These are phyloP conservation scores for Syrphus vitripennis DNA, from an alignment of 2,888 invertebrate genomes.

Conservation along the genomic window DNA sequence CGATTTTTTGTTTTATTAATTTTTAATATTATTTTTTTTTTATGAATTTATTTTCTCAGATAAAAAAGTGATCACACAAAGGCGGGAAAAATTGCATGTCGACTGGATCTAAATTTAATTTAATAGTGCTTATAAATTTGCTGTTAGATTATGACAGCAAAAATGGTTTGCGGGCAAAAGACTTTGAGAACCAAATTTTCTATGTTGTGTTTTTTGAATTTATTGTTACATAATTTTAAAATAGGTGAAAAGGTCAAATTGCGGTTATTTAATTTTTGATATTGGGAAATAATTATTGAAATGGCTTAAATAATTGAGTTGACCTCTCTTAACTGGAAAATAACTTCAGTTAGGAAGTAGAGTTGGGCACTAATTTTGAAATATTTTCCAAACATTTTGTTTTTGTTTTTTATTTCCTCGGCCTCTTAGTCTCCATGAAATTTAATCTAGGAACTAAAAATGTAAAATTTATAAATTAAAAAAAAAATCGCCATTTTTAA, in stretches of 20 bases:
- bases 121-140: neutral
- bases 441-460: too few relatives aligned
- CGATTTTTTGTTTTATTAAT: neutral
- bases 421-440: too few relatives aligned
- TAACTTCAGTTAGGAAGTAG: too few relatives aligned
- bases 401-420: too few relatives aligned
- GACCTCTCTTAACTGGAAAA: too few relatives aligned
- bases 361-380: too few relatives aligned
- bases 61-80: conserved; percentile 38
- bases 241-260: neutral
- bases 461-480: too few relatives aligned
- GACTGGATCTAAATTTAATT: neutral
- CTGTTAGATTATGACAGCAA: neutral
- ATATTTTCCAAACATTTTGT: too few relatives aligned
- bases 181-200: neutral
- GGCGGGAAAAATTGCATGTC: conserved; percentile 51
- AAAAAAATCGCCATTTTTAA: too few relatives aligned
- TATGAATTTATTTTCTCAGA: conserved; percentile 12
- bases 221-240: neutral
- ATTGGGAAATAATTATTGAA: too few relatives aligned
- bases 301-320: too few relatives aligned
- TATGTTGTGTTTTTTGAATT: neutral
- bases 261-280: neutral
- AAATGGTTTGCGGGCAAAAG: neutral
- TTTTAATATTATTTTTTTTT: neutral